phyloP scores from a whole-genome alignment of 2,113 vertebrate genomes.

The Amblyornis subalaris region DNA sequence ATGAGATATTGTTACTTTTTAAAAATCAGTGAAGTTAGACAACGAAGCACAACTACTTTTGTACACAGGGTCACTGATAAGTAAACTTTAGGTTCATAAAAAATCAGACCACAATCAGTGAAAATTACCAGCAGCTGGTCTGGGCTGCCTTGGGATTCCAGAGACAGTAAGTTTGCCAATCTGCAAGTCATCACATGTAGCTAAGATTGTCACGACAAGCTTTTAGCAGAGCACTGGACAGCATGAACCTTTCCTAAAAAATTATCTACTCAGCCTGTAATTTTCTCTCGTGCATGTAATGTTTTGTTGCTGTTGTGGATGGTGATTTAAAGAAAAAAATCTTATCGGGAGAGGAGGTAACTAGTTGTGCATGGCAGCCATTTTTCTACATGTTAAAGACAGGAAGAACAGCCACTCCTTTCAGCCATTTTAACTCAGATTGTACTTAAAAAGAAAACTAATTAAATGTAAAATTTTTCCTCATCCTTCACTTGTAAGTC shows the following conservation, averaged over 20 bases:
- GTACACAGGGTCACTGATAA: neutral
- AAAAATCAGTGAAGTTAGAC: neutral
- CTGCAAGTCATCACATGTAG: neutral
- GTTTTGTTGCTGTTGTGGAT: neutral
- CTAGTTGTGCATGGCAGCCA: neutral
- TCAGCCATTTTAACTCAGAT: neutral
- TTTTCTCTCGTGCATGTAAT: neutral
- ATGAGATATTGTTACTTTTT: neutral
- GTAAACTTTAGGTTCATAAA: neutral
- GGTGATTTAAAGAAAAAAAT: neutral
- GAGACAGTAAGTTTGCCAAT: neutral
- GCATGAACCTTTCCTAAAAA: neutral
- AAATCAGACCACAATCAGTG: neutral
- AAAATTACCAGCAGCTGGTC: neutral
- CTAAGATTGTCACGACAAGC: neutral
- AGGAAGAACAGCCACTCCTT: neutral
- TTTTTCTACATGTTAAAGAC: neutral
- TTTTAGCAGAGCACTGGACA: neutral
- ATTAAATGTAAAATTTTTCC: conserved; percentile 24
- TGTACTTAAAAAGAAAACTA: neutral
- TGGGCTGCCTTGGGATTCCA: neutral
- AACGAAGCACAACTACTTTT: neutral
- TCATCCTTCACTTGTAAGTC: neutral
- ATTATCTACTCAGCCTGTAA: neutral
- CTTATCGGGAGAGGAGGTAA: neutral